Evolutionary conservation across 2,797 vertebrate genomes (phyloP).

Genomic region (Ispidina lecontei): DNA sequence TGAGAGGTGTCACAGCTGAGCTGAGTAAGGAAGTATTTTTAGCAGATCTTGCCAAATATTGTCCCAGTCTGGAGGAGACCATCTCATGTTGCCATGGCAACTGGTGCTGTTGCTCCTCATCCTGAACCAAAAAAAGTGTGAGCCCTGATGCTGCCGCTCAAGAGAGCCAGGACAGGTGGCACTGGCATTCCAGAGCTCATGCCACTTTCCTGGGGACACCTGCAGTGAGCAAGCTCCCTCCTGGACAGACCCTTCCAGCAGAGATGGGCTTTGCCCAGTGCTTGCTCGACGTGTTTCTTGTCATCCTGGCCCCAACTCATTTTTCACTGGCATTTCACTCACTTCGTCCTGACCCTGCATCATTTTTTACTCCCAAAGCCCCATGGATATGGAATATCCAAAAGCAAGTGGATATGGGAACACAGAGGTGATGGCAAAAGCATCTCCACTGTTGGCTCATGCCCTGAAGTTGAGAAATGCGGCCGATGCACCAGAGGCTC

Average conservation of each 20-base stretch:
- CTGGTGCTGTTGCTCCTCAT: not conserved
- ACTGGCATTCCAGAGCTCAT: not conserved
- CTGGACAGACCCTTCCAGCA: accelerated
- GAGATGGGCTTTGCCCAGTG: not conserved
- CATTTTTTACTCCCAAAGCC: not conserved
- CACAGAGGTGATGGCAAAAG: accelerated
- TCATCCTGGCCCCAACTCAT: not conserved
- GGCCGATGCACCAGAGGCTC: accelerated
- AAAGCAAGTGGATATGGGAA: not conserved
- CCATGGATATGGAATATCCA: too few relatives aligned
- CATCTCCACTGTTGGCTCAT: accelerated
- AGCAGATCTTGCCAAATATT: not conserved
- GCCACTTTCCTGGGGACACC: not conserved
- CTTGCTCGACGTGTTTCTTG: accelerated
- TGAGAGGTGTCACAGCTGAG: not conserved
- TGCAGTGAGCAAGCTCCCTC: not conserved
- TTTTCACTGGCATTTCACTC: too few relatives aligned
- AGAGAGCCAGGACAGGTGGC: not conserved
- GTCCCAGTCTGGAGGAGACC: not conserved
- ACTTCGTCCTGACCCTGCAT: too few relatives aligned
- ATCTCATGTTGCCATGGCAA: not conserved
- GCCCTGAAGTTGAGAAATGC: not conserved
- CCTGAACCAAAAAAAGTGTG: not conserved
- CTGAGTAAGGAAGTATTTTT: not conserved
- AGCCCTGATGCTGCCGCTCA: accelerated